A percentile compares a stretch with the other conserved stretches of the same genome.
Conservation (phyloP, 2,113 vertebrate genomes). For the Raja brachyura region DNA sequence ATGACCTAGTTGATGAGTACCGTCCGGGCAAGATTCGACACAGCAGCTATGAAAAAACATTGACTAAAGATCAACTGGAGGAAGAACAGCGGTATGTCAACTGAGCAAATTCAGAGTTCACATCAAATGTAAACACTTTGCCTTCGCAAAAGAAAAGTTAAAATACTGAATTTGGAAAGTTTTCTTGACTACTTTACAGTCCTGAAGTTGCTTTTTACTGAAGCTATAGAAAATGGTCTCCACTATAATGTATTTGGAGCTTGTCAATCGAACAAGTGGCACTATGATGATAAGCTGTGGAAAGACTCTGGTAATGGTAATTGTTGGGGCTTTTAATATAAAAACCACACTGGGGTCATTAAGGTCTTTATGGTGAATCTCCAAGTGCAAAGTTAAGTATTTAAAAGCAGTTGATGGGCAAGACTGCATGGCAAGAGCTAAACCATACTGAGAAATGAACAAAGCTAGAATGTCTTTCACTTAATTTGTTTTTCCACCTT, state of each 20-base stretch:
- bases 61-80: constrained; percentile 81
- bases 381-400: background rate
- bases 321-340: no score
- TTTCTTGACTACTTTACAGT: constrained; percentile 37
- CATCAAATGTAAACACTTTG: background rate
- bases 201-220: constrained; percentile 35
- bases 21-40: constrained; percentile 69
- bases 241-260: no score
- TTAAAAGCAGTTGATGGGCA: background rate
- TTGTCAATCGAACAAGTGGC: no score
- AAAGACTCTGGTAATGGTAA: no score
- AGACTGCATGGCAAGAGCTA: background rate
- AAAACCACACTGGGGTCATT: no score
- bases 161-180: background rate
- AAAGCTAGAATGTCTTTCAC: background rate
- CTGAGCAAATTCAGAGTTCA: background rate
- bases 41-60: constrained; percentile 72
- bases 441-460: background rate
- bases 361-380: no score
- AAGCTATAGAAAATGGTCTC: no score
- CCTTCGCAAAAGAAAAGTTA: background rate
- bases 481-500: background rate
- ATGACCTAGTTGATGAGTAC: constrained; percentile 55
- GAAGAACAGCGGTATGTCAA: constrained; percentile 81
- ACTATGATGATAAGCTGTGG: no score